Evolutionary conservation across 2,888 invertebrate species (phyloP), one percentile per base, ranked within the genome.

Genomic region (Cerastoderma edule): DNA sequence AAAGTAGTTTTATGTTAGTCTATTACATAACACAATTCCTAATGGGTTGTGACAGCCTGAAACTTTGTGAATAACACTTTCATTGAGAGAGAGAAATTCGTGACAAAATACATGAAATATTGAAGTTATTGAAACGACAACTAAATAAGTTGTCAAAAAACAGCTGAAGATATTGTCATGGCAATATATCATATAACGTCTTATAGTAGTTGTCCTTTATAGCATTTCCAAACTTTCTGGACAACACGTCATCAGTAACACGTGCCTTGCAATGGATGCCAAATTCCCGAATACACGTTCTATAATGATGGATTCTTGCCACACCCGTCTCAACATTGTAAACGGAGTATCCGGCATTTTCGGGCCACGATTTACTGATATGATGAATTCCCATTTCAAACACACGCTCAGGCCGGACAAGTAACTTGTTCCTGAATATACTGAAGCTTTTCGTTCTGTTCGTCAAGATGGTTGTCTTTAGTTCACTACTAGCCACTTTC

Each of bases 361-460:
- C 78, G 22, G 73, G 78, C 72, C 80, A 80, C 3, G 82, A 50
- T 33, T 76, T 71, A 75, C 92, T 92, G 32, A 93, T 90, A 83
- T 93, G 93, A 76, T 93, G 93, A 57, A 93, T 93, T 0, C 93
- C 93, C 78, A 92, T 90, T 75, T 93, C 93, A 81, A 92, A 93
- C 22, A 93, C 87, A 70, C 89, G 85, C 48, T 87, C 84, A 4
- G 93, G 92, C 44, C 87, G 83, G 4, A 92, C 88, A 64, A 93
- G 86, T 57, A 92, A 91, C 76, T 93, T 93, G 16, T 92, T 89
- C 39, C 91, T 85, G 35, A 89, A 83, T 35, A 83, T 75, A 75
- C 87, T 88, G 53, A 77, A 82, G 19, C 72, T 69, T 50, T 68
- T 65, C 6, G 85, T 80, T 39, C 85, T 57, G 33, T 80, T 78